Conservation (phyloP, 2,113 vertebrate species). For the Cochlearius cochlearius region DNA sequence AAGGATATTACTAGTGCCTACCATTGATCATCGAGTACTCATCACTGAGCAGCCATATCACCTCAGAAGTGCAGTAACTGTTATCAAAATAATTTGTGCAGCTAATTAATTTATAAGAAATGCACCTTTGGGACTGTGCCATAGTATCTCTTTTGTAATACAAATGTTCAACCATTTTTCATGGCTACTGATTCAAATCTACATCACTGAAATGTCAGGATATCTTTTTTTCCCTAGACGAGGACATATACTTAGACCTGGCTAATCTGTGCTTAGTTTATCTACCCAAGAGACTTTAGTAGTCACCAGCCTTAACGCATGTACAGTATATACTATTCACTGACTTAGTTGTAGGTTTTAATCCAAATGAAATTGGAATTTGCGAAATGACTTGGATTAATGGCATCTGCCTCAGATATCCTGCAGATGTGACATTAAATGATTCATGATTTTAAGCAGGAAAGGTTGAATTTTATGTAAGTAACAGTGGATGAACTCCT, state of each 20-base stretch:
- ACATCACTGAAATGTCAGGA: constrained; percentile 61
- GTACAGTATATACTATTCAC: constrained; percentile 65
- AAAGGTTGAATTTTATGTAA: constrained; percentile 62
- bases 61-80: constrained; percentile 66
- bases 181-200: constrained; percentile 66
- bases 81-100: constrained; percentile 69
- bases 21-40: constrained; percentile 53
- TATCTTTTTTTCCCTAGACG: constrained; percentile 53
- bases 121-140: constrained; percentile 73
- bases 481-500: constrained; percentile 37
- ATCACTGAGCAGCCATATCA: constrained; percentile 57
- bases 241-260: constrained; percentile 58
- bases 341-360: constrained; percentile 73
- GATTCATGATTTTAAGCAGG: constrained; percentile 62
- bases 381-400: constrained; percentile 68
- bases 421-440: constrained; percentile 67
- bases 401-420: constrained; percentile 66
- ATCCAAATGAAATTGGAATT: constrained; percentile 73
- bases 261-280: constrained; percentile 64
- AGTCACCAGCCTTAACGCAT: constrained; percentile 73
- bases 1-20: constrained; percentile 73
- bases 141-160: constrained; percentile 72
- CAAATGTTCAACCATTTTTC: constrained; percentile 68
- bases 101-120: constrained; percentile 71
- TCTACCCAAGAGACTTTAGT: constrained; percentile 67